Evolutionary conservation across 2,888 invertebrate species (phyloP).

Genomic region (Incurvaria masculella): DNA sequence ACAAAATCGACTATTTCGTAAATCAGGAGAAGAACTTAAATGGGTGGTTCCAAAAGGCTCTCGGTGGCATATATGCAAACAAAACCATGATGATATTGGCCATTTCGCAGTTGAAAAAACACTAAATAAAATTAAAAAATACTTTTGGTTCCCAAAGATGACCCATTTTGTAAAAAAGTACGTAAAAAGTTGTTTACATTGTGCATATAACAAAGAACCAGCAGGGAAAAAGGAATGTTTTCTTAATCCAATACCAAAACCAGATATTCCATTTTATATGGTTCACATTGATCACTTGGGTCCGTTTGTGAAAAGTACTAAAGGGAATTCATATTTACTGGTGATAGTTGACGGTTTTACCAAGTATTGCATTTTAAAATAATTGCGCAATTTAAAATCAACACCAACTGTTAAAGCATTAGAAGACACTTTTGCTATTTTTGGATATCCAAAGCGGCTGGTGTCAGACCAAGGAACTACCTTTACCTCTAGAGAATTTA

Average conservation of each 20-base stretch:
- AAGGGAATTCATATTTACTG: constrained; percentile 8
- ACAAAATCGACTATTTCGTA: no score
- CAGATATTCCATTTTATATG: constrained; percentile 3
- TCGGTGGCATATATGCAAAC: constrained; percentile 3
- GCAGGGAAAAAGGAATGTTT: not conserved
- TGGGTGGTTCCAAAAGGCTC: constrained; percentile 2
- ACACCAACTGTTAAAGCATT: constrained; percentile 3
- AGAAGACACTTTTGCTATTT: constrained; percentile 9
- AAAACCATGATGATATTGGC: constrained; percentile 7
- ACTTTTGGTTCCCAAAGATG: constrained; percentile 8
- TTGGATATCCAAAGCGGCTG: constrained; percentile 10
- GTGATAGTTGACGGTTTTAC: constrained; percentile 8
- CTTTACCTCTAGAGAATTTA: constrained; percentile 7
- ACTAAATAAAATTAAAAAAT: constrained; percentile 5
- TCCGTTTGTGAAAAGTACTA: constrained; percentile 9
- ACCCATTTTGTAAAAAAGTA: constrained; percentile 9
- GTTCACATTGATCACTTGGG: constrained; percentile 9
- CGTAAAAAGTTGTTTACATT: constrained; percentile 4
- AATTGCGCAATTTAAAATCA: constrained; percentile 7
- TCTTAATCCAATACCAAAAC: constrained; percentile 4
- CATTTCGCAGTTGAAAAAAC: constrained; percentile 9
- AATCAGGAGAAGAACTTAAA: no score
- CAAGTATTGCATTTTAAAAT: constrained; percentile 7
- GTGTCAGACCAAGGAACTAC: constrained; percentile 9
- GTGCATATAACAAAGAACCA: constrained; percentile 9